phyloP scores from a whole-genome alignment of 1,140 invertebrate species.

The Vanessa tameamea region DNA sequence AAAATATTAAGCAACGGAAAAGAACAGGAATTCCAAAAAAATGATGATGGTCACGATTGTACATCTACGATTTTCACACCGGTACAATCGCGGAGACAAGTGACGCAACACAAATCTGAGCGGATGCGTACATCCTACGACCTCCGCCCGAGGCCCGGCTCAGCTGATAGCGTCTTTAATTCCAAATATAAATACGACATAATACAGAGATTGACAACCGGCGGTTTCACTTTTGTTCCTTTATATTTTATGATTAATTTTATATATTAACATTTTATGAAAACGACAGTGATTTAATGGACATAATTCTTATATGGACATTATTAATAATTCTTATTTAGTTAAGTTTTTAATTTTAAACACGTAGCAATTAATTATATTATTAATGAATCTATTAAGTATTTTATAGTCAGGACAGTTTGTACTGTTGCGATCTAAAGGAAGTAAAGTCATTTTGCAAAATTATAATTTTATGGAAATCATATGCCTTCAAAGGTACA shows the following conservation, averaged over 20 bases:
- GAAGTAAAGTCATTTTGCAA: slow-evolving; percentile 1
- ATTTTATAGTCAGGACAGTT: background rate
- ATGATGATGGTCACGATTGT: background rate
- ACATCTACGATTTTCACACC: slow-evolving; percentile 9
- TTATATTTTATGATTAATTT: background rate
- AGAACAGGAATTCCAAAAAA: background rate
- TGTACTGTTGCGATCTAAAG: background rate
- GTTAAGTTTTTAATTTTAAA: no score
- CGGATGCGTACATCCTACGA: slow-evolving; percentile 27
- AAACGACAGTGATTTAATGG: no score
- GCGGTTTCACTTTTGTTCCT: background rate
- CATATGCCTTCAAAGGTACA: background rate
- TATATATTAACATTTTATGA: no score
- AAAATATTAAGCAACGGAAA: background rate
- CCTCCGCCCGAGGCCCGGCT: slow-evolving; percentile 19
- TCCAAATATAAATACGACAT: slow-evolving; percentile 18
- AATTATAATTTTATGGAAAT: slow-evolving; percentile 23
- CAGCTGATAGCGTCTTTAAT: slow-evolving; percentile 20
- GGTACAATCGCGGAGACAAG: slow-evolving; percentile 17
- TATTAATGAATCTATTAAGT: no score
- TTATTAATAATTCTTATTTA: no score
- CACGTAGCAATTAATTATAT: no score
- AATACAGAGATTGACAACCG: slow-evolving; percentile 14
- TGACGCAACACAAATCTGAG: slow-evolving; percentile 34
- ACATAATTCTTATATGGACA: no score